A percentile compares a stretch with the other conserved stretches of the same genome.
Conservation (phyloP, 2,797 vertebrate species). For the Lepilemur septentrionalis region DNA sequence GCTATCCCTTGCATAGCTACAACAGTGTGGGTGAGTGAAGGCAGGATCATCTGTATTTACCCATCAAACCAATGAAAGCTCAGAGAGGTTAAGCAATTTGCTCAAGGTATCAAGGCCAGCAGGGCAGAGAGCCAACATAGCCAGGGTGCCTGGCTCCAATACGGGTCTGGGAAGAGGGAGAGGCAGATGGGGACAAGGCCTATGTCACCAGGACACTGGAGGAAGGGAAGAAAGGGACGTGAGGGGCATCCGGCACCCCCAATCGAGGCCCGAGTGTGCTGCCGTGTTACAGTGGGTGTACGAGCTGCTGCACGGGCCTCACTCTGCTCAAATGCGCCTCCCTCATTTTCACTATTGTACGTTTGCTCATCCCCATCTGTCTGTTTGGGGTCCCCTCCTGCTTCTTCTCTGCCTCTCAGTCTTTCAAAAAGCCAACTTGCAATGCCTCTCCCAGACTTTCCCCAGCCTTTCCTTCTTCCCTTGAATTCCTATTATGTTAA, state of each 20-base stretch:
- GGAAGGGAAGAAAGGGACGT: neutral
- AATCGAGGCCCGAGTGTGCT: neutral
- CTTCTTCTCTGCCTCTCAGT: neutral
- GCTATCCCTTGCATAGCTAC: neutral
- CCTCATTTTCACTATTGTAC: neutral
- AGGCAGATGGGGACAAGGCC: neutral
- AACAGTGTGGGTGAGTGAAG: neutral
- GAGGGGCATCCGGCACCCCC: neutral
- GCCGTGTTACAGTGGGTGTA: neutral
- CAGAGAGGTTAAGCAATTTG: neutral
- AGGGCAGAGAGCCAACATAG: neutral
- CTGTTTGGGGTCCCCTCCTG: neutral
- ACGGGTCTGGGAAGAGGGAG: neutral
- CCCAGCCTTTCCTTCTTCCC: neutral
- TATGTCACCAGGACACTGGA: neutral
- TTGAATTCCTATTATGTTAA: neutral
- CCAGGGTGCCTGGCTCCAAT: neutral
- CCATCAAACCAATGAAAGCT: neutral
- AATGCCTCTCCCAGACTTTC: neutral
- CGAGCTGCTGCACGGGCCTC: fast-evolving
- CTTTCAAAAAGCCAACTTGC: neutral
- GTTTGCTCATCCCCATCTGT: neutral
- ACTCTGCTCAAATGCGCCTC: neutral
- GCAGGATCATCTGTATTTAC: too few species aligned
- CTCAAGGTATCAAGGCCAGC: neutral